A percentile compares a stretch with the other conserved stretches of the same genome.
These are phyloP conservation scores for Prosopocoilus inquinatus DNA, from an alignment of 2,888 invertebrate species.

Conservation along the genomic window DNA sequence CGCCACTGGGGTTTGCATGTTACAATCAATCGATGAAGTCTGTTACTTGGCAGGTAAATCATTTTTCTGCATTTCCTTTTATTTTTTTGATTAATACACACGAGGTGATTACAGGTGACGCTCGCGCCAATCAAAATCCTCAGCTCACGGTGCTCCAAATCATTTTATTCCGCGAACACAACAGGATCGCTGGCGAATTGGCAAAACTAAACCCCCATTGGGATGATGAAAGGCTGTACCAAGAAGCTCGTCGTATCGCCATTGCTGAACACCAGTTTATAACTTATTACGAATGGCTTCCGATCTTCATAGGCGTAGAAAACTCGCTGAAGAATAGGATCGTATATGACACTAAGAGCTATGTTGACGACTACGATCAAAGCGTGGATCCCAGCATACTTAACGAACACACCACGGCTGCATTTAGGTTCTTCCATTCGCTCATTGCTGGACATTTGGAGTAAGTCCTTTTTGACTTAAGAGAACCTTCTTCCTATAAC, in stretches of 20 bases:
- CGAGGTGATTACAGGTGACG: constrained; percentile 56
- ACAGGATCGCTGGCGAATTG: constrained; percentile 64
- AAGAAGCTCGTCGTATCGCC: constrained; percentile 69
- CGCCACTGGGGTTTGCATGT: constrained; percentile 65
- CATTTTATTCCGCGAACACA: constrained; percentile 70
- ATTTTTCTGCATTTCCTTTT: background rate
- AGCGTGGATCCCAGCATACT: constrained; percentile 63
- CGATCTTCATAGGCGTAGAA: constrained; percentile 67
- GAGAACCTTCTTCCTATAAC: background rate
- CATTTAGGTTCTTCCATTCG: constrained; percentile 73
- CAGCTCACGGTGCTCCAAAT: constrained; percentile 69
- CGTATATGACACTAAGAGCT: constrained; percentile 59
- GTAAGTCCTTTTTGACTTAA: constrained; percentile 52
- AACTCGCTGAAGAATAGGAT: constrained; percentile 64
- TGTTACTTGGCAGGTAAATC: constrained; percentile 72
- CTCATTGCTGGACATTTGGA: constrained; percentile 67
- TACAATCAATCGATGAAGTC: constrained; percentile 62
- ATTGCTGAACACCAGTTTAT: constrained; percentile 72
- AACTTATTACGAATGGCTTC: constrained; percentile 75
- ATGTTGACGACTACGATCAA: constrained; percentile 67
- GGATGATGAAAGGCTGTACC: constrained; percentile 71
- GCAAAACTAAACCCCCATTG: constrained; percentile 69
- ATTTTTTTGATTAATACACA: background rate
- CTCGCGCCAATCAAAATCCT: constrained; percentile 69
- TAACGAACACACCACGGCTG: constrained; percentile 70